Evolutionary conservation across 2,888 invertebrate species (phyloP).

Genomic region (Plagiodera versicolora): DNA sequence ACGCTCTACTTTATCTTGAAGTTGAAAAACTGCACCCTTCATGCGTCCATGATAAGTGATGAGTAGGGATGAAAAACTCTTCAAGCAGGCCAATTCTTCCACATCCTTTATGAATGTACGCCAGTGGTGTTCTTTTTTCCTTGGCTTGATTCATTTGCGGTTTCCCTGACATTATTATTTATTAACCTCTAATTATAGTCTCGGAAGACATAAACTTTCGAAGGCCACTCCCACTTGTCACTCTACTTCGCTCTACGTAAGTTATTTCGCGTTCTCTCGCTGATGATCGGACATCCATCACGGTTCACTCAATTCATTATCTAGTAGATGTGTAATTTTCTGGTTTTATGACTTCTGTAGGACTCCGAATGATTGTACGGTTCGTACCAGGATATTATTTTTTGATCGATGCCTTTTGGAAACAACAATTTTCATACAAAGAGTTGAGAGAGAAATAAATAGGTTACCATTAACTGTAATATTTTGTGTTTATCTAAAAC

Average conservation of each 20-base stretch:
- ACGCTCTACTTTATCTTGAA: too few relatives aligned
- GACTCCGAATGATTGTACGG: conserved; percentile 21
- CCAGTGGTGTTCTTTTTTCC: conserved; percentile 25
- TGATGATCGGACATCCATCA: conserved; percentile 28
- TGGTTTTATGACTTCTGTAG: conserved; percentile 30
- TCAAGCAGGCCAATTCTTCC: background rate
- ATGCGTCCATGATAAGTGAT: too few relatives aligned
- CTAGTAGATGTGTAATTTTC: conserved; percentile 29
- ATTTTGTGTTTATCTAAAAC: too few relatives aligned
- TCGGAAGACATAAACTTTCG: conserved; percentile 44
- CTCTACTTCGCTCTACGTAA: conserved; percentile 32
- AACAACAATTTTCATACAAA: background rate
- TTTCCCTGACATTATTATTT: conserved; percentile 44
- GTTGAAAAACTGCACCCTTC: too few relatives aligned
- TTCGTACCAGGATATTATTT: background rate
- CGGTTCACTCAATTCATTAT: conserved; percentile 26
- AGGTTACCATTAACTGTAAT: too few relatives aligned
- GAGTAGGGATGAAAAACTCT: too few relatives aligned
- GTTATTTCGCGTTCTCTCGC: conserved; percentile 26
- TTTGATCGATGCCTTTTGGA: background rate
- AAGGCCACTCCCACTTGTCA: conserved; percentile 42
- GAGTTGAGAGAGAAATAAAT: too few relatives aligned
- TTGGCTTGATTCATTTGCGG: conserved; percentile 43
- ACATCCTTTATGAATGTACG: conserved; percentile 12
- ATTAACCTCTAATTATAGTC: conserved; percentile 46